phyloP scores from a whole-genome alignment of 2,888 invertebrate species.

The Drosophila paramelanica region DNA sequence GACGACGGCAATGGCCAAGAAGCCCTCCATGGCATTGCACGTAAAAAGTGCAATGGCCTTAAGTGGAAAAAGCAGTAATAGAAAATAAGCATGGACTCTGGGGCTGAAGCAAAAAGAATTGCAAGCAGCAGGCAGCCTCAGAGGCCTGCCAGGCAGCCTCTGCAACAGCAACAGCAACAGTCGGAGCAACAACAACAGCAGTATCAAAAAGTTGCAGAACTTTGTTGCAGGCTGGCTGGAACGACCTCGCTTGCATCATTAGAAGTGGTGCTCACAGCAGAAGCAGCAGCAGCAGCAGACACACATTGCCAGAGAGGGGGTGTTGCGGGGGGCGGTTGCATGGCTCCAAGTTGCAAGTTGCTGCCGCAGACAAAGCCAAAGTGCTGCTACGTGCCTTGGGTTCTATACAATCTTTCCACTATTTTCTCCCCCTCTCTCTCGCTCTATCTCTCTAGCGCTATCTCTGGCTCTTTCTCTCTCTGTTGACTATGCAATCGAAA shows the following conservation, averaged over 20 bases:
- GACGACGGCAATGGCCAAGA: conserved; percentile 70
- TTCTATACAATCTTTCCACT: conserved; percentile 43
- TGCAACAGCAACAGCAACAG: conserved; percentile 33
- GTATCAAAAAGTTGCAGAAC: conserved; percentile 62
- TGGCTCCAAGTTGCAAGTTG: conserved; percentile 54
- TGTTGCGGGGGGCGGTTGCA: conserved; percentile 17
- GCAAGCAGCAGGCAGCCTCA: conserved; percentile 54
- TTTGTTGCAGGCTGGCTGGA: conserved; percentile 59
- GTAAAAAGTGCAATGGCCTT: conserved; percentile 81
- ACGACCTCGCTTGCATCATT: conserved; percentile 80
- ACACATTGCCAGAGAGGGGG: conserved; percentile 43
- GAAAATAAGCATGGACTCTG: conserved; percentile 78
- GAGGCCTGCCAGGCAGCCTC: conserved; percentile 46
- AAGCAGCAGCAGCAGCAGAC: conserved; percentile 33
- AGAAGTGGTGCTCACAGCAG: conserved; percentile 74
- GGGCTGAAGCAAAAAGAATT: conserved; percentile 66
- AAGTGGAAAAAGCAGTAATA: conserved; percentile 81
- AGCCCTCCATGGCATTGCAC: conserved; percentile 79
- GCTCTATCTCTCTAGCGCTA: conserved; percentile 1
- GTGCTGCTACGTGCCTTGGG: conserved; percentile 78
- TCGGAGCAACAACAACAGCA: conserved; percentile 30
- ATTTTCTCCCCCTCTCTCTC: conserved; percentile 6
- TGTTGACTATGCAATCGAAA: conserved; percentile 67
- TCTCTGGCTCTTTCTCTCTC: conserved; percentile 2
- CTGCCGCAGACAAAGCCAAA: conserved; percentile 70